Percentiles rank a stretch among this genome's conserved stretches.
Evolutionary conservation across 2,797 vertebrate species (phyloP).

Genomic region (Anolis apletophallus): DNA sequence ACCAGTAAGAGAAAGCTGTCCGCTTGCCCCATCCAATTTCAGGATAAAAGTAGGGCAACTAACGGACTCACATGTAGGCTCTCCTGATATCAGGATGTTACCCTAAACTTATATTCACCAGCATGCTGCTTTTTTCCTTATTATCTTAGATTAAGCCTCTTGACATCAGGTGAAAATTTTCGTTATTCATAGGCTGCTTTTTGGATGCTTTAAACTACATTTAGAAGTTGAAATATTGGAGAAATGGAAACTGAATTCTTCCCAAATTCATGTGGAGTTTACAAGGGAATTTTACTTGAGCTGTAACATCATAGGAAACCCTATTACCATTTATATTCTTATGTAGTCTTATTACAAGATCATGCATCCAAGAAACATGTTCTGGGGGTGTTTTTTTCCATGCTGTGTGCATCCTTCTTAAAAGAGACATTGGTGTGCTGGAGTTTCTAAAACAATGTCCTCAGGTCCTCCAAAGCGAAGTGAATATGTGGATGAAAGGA

Average conservation of each 20-base stretch:
- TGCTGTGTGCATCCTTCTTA: conserved; percentile 33
- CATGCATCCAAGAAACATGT: no score
- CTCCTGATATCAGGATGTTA: neutral
- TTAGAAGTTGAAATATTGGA: conserved; percentile 24
- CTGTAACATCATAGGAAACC: no score
- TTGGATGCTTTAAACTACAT: conserved; percentile 8
- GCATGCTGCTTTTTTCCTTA: conserved; percentile 15
- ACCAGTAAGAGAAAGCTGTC: conserved; percentile 31
- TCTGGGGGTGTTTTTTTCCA: conserved; percentile 27
- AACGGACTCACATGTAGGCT: neutral
- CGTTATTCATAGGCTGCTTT: conserved; percentile 22
- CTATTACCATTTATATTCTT: no score
- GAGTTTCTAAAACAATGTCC: neutral
- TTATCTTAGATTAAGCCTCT: conserved; percentile 33
- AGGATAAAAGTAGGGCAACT: conserved; percentile 24
- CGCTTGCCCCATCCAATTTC: neutral
- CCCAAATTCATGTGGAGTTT: no score
- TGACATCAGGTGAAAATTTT: neutral
- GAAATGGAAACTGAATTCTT: neutral
- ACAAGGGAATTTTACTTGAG: no score
- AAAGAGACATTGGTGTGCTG: conserved; percentile 29
- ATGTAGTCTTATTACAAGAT: no score
- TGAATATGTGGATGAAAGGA: conserved; percentile 73
- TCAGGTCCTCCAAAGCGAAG: conserved; percentile 57
- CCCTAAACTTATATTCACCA: conserved; percentile 22